Conservation (phyloP, 2,113 vertebrate genomes). For the Heliornis fulica region DNA sequence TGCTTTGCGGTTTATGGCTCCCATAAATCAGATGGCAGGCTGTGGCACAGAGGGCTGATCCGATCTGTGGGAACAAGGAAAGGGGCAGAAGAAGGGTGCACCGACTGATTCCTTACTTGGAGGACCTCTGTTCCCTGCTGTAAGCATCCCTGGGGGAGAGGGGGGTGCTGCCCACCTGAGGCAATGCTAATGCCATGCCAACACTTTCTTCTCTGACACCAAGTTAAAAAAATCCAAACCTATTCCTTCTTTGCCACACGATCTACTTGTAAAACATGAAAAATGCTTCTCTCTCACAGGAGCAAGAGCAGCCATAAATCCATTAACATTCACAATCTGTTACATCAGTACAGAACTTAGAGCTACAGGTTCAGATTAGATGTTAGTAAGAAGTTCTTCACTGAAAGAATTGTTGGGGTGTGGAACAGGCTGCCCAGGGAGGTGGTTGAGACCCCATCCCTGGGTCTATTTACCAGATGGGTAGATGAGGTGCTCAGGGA, state of each 20-base stretch:
- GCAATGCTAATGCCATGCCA: neutral
- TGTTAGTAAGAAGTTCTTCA: too few relatives aligned
- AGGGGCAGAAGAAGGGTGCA: neutral
- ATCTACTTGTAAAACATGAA: neutral
- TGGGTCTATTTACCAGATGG: too few relatives aligned
- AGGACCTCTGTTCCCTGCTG: neutral
- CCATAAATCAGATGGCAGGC: conserved; percentile 41
- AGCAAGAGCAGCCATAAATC: neutral
- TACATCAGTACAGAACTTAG: neutral
- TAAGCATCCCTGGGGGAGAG: rapidly evolving
- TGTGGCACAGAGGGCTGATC: conserved; percentile 6
- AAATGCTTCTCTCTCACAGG: neutral
- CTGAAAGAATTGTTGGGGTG: too few relatives aligned
- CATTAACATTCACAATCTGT: neutral
- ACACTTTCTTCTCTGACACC: neutral
- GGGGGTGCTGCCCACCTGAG: neutral
- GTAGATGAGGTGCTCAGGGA: too few relatives aligned
- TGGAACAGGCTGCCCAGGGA: too few relatives aligned
- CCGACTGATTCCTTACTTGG: neutral
- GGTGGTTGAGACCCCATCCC: too few relatives aligned
- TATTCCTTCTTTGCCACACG: neutral
- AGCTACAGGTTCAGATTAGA: too few relatives aligned
- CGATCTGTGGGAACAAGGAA: neutral
- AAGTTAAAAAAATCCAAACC: neutral
- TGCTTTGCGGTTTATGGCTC: conserved; percentile 43